Percentiles rank a stretch among this genome's conserved stretches.
Evolutionary conservation across 2,797 vertebrate species (phyloP).

Genomic region (Hybognathus amarus): DNA sequence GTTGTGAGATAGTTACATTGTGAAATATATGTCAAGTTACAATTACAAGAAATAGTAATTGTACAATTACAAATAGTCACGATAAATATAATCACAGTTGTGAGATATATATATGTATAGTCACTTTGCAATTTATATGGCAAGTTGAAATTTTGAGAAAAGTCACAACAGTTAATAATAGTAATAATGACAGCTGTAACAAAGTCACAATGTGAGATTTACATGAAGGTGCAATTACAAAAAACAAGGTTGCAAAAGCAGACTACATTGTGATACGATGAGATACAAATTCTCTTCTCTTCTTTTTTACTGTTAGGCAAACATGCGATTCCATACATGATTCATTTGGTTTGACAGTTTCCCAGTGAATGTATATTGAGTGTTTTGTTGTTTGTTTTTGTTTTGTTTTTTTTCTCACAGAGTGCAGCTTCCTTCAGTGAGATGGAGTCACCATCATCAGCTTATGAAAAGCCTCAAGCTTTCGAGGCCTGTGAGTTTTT

Average conservation of each 20-base stretch:
- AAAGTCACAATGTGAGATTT: neutral
- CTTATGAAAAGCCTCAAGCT: conserved; percentile 87
- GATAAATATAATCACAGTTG: too few relatives aligned
- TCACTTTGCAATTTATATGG: neutral
- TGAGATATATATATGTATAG: too few relatives aligned
- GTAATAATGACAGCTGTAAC: neutral
- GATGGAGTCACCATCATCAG: conserved; percentile 84
- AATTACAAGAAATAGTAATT: neutral
- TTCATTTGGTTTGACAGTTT: neutral
- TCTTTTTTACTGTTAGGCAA: neutral
- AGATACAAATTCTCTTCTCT: neutral
- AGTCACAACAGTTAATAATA: too few relatives aligned
- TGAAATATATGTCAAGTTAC: neutral
- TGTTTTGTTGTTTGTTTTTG: conserved; percentile 10
- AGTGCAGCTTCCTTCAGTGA: conserved; percentile 86
- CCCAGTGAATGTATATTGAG: neutral
- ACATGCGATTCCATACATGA: neutral
- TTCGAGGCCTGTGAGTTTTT: conserved; percentile 86
- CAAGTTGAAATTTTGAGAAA: too few relatives aligned
- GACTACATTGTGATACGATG: neutral
- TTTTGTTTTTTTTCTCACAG: conserved; percentile 66
- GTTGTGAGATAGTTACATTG: neutral
- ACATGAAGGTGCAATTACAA: neutral
- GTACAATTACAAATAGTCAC: too few relatives aligned
- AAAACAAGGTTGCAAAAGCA: neutral